Evolutionary conservation across 1,140 invertebrate species (phyloP), one percentile per base, ranked within the genome.

Genomic region (Oedothorax gibbosus): DNA sequence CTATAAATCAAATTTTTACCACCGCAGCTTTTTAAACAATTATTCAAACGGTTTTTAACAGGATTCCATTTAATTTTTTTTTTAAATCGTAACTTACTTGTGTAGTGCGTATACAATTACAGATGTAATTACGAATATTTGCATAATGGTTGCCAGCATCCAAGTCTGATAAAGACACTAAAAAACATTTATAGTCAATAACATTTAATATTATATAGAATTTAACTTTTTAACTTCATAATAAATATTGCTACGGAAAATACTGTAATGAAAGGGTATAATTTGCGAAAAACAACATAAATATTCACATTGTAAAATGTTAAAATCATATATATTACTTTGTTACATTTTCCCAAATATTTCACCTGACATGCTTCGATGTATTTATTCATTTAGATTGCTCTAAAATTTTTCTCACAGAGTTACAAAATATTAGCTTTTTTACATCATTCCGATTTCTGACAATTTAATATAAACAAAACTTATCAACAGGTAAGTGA

Each of bases 111-210:
- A 86, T 2, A 87, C 56, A 10, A 87, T 11, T 8, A 75, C 21
- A 0, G 80, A 20, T n/a, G 79, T 82, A 11, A 86, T 68, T 0
- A 86, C 1, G 53, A 83, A 78, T 15, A 86, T 68, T 64, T 87
- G 86, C 78, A 87, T 82, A 15, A 77, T 80, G 7, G 76, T 73
- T 50, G 86, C 79, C 21, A 87, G 56, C 14, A 87, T 66, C 86
- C 86, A 87, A 18, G 79, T 87, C 18, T 75, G 86, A 79, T 85
- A 84, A 14, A 87, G 86, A 49, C 86, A 87, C 86, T 87, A 49
- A n/a, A 85, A 14, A 60, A 72, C 60, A 82, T 14, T 71, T 7
- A 71, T 11, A 7, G 12, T 71, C 18, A 20, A 20, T 65, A 2
- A 20, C 0, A 65, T 65, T 7, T 5, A 0, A 18, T 65, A 20